These are phyloP conservation scores for Numida meleagris DNA, from an alignment of 2,113 vertebrate genomes.

Conservation along the genomic window DNA sequence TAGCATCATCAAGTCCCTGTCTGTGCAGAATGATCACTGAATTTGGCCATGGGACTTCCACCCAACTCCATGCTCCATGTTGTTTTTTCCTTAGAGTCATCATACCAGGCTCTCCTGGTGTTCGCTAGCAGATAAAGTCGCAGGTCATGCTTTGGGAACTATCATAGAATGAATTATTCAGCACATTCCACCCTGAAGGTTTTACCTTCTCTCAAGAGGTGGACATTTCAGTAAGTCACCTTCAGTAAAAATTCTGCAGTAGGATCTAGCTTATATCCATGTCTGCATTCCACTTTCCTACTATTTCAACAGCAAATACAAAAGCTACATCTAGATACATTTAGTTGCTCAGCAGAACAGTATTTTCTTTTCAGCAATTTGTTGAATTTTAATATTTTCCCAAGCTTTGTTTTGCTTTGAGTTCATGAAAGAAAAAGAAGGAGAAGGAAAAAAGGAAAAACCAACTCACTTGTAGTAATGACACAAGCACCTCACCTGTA, in stretches of 20 bases:
- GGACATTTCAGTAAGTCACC: not conserved
- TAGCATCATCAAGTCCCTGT: not conserved
- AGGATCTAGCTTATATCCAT: not conserved
- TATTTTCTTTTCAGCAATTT: constrained; percentile 57
- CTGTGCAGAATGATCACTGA: not conserved
- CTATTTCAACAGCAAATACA: constrained; percentile 28
- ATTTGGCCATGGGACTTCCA: not conserved
- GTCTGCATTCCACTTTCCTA: not conserved
- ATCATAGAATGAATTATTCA: not conserved
- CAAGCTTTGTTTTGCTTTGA: constrained; percentile 50
- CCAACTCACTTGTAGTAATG: constrained; percentile 46
- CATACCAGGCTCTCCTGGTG: not conserved
- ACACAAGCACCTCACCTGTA: constrained; percentile 54
- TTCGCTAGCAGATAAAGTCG: too few species aligned
- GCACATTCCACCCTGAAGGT: not conserved
- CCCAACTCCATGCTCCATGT: not conserved
- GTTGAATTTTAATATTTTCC: constrained; percentile 63
- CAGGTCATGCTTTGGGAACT: not conserved
- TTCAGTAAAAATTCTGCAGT: not conserved
- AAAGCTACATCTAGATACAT: constrained; percentile 3
- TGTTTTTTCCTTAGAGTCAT: not conserved
- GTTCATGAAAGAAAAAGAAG: constrained; percentile 20
- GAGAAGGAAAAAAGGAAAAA: not conserved
- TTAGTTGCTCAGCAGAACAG: constrained; percentile 42
- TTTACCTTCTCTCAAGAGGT: not conserved